A percentile compares a stretch with the other conserved stretches of the same genome.
Evolutionary conservation across 1,140 invertebrate species (phyloP).

Genomic region (Leptopilina clavipes): DNA sequence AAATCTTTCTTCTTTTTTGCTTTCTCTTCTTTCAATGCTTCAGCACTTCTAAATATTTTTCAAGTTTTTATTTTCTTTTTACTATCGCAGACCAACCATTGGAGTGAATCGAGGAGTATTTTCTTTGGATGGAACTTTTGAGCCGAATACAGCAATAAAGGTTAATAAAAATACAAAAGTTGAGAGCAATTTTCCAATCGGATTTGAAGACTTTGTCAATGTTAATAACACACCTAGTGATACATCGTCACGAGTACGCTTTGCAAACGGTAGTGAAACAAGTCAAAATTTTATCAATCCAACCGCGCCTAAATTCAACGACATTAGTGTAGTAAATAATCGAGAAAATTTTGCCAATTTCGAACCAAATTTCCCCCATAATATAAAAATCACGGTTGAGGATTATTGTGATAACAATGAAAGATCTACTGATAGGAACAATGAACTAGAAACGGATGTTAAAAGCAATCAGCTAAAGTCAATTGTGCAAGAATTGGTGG

Average conservation of each 20-base stretch:
- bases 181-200: neutral
- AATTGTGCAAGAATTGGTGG: conserved; percentile 60
- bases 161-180: neutral
- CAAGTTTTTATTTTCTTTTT: neutral
- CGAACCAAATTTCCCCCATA: neutral
- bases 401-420: neutral
- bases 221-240: neutral
- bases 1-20: too few species aligned
- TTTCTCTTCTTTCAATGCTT: too few species aligned
- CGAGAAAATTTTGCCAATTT: neutral
- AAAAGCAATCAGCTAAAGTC: conserved; percentile 44
- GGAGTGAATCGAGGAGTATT: neutral
- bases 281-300: neutral
- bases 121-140: conserved; percentile 3
- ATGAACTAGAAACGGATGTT: conserved; percentile 20
- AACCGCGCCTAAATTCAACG: neutral
- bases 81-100: neutral
- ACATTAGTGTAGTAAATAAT: neutral
- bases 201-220: neutral
- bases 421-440: neutral
- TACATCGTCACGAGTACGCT: conserved; percentile 23
- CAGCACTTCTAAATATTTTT: too few species aligned
- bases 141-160: neutral
- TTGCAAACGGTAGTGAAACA: neutral
- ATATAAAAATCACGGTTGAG: conserved; percentile 1